Base-by-base conservation (phyloP, 2,113 vertebrate genomes). In the Rostratula benghalensis region DNA sequence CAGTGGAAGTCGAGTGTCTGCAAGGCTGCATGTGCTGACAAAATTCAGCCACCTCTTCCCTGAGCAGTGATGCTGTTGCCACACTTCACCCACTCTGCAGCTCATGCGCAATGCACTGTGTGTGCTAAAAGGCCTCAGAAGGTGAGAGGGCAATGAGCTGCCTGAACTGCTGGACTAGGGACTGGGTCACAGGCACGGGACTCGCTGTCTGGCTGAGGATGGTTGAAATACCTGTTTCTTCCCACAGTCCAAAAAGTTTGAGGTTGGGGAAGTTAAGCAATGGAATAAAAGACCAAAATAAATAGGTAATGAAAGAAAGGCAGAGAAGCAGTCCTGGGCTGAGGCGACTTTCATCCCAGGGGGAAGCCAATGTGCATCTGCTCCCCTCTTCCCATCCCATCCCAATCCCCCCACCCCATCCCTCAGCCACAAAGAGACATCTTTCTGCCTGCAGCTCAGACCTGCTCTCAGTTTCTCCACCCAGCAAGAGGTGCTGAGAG, bases 381-480 rank as follows among this genome's bases (percentile, higher is more conserved):
- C 35, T 76, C 37, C 33, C 35, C 59, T 5, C 48, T 76, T 94
- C 60, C 67, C 83, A 54, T 25, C 61, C 83, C 15, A 1, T 2
- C 20, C 18, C 63, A 30, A 30, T 12, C 8, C 20, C 74, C 74
- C 21, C 9, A 5, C 7, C 37, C 54, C 83, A 69, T 41, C 41
- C 64, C 37, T 81, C 71, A 57, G n/a, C 76, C 85, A 56, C 75
- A 77, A 1, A 81, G 78, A 91, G 61, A 92, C 67, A 73, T 64
- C n/a, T 33, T 91, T 91, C 78, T 89, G 51, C 37, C 88, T 89
- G 65, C 71, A 94, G 59, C 91, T 90, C 89, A 37, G 90, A 83
- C 80, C 60, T 92, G 67, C 80, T 80, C 69, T 71, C 17, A 57
- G 69, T 50, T 86, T 80, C 71, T 77, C 74, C 67, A 48, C 76